Conservation (phyloP, 2,797 vertebrate species). For the Gymnothorax javanicus region DNA sequence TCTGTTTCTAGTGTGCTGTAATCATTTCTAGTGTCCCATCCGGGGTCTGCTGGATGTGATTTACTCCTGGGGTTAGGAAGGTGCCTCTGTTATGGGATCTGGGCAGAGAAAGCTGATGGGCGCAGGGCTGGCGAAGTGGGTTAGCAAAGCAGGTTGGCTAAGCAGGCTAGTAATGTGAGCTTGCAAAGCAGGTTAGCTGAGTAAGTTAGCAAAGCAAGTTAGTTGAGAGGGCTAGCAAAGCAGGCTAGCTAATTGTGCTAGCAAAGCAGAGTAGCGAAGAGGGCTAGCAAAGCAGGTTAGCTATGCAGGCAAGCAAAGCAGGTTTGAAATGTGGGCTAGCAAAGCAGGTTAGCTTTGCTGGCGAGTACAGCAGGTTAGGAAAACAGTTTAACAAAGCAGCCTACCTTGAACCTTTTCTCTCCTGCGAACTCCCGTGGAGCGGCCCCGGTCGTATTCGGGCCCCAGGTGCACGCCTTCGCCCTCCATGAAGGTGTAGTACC, state of each 20-base stretch:
- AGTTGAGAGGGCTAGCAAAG: no score
- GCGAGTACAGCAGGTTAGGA: no score
- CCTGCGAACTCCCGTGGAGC: conserved; percentile 80
- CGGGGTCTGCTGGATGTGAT: not conserved
- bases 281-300: no score
- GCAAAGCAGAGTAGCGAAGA: no score
- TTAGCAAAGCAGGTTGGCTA: not conserved
- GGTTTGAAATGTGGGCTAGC: no score
- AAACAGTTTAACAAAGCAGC: not conserved
- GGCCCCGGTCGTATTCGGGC: conserved; percentile 80
- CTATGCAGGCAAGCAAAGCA: no score
- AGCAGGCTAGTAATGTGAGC: no score
- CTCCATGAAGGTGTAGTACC: conserved; percentile 87
- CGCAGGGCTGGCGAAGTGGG: not conserved
- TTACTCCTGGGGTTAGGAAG: not conserved
- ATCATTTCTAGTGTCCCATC: not conserved
- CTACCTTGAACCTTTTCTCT: conserved; percentile 90
- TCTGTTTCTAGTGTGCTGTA: not conserved
- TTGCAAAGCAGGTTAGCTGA: no score
- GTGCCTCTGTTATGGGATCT: not conserved
- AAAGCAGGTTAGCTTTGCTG: no score
- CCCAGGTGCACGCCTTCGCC: conserved; percentile 72
- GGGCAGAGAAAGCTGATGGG: not conserved
- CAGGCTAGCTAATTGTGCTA: no score
- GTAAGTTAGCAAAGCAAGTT: no score